These are phyloP conservation scores for Hoplodrina ambigua DNA, from an alignment of 2,888 invertebrate genomes.

Conservation along the genomic window DNA sequence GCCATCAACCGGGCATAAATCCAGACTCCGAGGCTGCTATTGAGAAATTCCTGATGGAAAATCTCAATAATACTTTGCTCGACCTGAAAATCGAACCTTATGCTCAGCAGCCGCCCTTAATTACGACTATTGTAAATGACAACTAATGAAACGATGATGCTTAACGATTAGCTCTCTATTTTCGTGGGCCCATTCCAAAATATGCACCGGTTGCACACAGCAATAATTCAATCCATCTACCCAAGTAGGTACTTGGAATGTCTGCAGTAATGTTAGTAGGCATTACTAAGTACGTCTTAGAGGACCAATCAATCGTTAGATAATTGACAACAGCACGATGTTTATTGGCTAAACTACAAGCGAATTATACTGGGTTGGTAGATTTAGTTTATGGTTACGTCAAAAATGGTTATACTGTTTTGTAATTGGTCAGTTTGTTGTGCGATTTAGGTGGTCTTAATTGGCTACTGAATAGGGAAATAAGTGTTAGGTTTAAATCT, in stretches of 20 bases:
- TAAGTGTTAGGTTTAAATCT: neutral
- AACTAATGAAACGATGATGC: neutral
- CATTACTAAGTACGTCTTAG: conserved; percentile 52
- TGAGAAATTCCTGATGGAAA: too few species aligned
- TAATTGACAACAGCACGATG: conserved; percentile 64
- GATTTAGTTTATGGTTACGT: conserved; percentile 6
- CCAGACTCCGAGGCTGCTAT: too few species aligned
- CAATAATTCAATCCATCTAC: conserved; percentile 49
- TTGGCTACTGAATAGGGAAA: conserved; percentile 2
- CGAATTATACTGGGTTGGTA: conserved; percentile 34
- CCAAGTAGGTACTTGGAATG: conserved; percentile 36
- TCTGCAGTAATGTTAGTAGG: conserved; percentile 24
- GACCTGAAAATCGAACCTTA: too few species aligned
- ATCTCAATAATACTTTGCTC: too few species aligned
- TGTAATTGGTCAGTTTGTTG: conserved; percentile 18
- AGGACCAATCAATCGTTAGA: conserved; percentile 64
- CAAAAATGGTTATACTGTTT: conserved; percentile 15
- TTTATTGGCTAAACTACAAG: conserved; percentile 55
- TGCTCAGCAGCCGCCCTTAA: too few species aligned
- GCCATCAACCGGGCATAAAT: too few species aligned
- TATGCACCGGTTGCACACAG: conserved; percentile 38
- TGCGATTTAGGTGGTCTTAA: conserved; percentile 2
- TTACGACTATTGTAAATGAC: too few species aligned
- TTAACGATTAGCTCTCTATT: conserved; percentile 3
- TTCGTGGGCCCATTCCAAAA: conserved; percentile 34